Evolutionary conservation across 2,113 vertebrate species (phyloP).

Genomic region (Podarcis raffonei): DNA sequence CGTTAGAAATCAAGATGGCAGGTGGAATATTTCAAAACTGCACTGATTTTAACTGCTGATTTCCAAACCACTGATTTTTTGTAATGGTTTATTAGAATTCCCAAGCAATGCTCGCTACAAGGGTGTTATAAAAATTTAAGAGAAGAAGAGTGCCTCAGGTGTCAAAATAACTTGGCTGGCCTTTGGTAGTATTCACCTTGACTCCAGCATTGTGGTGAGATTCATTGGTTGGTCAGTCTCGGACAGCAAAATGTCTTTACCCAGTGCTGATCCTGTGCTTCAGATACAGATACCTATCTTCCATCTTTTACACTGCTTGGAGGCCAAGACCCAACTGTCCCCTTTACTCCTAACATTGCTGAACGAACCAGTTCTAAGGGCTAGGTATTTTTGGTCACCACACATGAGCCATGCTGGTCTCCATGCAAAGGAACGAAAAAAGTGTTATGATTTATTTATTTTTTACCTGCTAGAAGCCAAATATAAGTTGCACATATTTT

Average conservation of each 20-base stretch:
- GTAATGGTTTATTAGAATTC: too few species aligned
- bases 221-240: neutral
- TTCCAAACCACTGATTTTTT: too few species aligned
- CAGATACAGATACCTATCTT: neutral
- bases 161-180: too few species aligned
- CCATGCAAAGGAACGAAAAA: slow-evolving; percentile 37
- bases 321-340: neutral
- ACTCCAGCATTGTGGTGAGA: neutral
- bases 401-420: slow-evolving; percentile 1
- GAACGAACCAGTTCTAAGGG: neutral
- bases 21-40: too few species aligned
- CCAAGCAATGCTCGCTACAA: too few species aligned
- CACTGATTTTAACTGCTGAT: too few species aligned
- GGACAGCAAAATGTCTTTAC: neutral
- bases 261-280: neutral
- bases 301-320: neutral
- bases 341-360: neutral
- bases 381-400: neutral
- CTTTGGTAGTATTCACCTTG: too few species aligned
- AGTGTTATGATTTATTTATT: slow-evolving; percentile 15
- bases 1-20: too few species aligned
- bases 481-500: slow-evolving; percentile 23
- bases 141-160: too few species aligned
- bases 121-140: too few species aligned
- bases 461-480: slow-evolving; percentile 23